These are phyloP conservation scores for Romanogobio albipinnatus DNA, from an alignment of 2,113 vertebrate species.

Conservation along the genomic window DNA sequence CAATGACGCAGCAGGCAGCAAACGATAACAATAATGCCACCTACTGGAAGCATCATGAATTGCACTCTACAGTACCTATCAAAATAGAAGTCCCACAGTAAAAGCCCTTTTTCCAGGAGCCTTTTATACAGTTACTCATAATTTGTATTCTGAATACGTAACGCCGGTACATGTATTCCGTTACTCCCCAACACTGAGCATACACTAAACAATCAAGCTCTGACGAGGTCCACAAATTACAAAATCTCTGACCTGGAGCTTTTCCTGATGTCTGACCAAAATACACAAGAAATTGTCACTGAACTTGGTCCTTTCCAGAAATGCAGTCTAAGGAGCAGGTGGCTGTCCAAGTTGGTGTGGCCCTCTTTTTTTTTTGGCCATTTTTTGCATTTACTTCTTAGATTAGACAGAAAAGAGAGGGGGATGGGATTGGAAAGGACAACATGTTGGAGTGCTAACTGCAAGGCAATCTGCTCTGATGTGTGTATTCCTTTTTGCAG, in stretches of 20 bases:
- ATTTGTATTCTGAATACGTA: no score
- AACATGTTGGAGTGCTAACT: background rate
- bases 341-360: slow-evolving; percentile 9
- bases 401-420: background rate
- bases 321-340: background rate
- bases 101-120: no score
- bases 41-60: no score
- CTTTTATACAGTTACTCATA: no score
- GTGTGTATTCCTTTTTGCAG: no score
- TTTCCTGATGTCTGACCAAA: background rate
- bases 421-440: background rate
- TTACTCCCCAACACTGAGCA: no score
- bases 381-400: background rate
- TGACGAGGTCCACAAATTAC: background rate
- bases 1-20: no score
- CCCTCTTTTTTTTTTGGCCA: background rate
- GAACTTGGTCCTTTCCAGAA: background rate
- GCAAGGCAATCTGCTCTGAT: no score
- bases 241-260: background rate
- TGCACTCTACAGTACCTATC: no score
- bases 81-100: no score
- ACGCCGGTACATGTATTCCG: no score
- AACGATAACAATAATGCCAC: no score
- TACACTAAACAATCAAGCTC: background rate
- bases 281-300: background rate